Evolutionary conservation across 1,140 invertebrate genomes (phyloP), one percentile per base, ranked within the genome.

Genomic region (Camponotus vicinus): DNA sequence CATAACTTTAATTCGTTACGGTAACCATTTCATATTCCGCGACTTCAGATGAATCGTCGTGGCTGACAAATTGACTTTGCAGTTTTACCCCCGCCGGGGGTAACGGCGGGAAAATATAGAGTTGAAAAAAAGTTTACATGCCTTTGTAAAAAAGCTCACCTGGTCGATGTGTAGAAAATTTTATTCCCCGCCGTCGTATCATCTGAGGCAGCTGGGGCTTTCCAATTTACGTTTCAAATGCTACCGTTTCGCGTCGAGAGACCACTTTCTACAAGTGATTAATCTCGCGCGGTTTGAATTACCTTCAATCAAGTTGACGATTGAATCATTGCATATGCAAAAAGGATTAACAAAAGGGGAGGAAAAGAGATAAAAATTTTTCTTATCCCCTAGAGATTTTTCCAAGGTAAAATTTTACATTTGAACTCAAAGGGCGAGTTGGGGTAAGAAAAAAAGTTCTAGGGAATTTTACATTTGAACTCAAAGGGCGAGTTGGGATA

Each of bases 81-180:
- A 83, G 79, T 83, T 83, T 18, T 63, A 27, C 55, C 69, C 71
- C 15, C 9, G 27, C 55, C 45, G 27, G 40, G 27, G 40, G 15
- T 82, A 40, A 40, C 40, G 73, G 63, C 42, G 40, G 45, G 45
- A 83, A 82, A 61, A 83, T 83, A 83, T 83, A 73, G 61, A 75
- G 79, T 83, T 73, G 57, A 83, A 83, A 82, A 15, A 73, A 83
- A 83, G 79, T 83, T 83, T 83, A 82, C 70, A 83, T 61, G 69
- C 67, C 55, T 45, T 40, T 40, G 27, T 27, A 27, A 27, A 75
- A 49, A 78, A 45, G 57, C 79, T 83, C 69, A 83, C 55, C 69
- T 83, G 69, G 40, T 75, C 69, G 69, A 75, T 57, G 67, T 45
- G 37, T 27, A 42, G 69, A 61, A 73, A 83, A 83, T 83, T 83